Base-by-base conservation (phyloP, 2,888 invertebrate genomes). In the Agrotis clavis region DNA sequence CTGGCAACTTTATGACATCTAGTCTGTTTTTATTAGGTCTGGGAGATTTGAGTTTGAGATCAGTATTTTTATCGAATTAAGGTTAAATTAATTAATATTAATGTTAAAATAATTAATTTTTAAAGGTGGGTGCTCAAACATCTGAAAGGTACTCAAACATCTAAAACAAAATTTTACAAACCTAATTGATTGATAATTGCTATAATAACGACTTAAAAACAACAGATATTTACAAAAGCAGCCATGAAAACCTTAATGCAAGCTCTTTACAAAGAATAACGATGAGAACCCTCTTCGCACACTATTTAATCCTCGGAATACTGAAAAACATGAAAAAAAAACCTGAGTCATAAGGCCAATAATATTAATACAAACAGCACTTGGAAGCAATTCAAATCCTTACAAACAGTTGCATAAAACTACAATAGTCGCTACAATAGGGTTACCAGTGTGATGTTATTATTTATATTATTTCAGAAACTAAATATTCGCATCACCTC, bases 391-490 rank as follows among this genome's bases (percentile, higher is more conserved):
- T 90, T 90, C 90, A 91, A 90, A 90, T 86, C 87, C 84, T 85
- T 79, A 90, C 90, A 90, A 92, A 92, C 87, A 90, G 86, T 81
- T 89, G 90, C 88, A 90, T 90, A 90, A 90, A 92, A 89, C 87
- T 90, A 86, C 88, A 78, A 88, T 88, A 86, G 67, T 69, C 71
- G 51, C 35, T 48, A 7, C 1, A 18, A 14, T 67, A 86, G 85
- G 85, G 85, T 47, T 85, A 66, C 9, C 81, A 71, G 35, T 41
- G 41, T 9, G 11, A 41, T 2, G 2, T 41, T 41, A 41, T 41
- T 11, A 41, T 41, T 41, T 56, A 51, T 2, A 25, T 48, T 51
- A 53, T 35, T 13, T 2, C 11, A 14, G 16, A 25, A 25, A 25
- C 21, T 25, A 25, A 25, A 25, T 25, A 25, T 25, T 25, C 25